Conservation (phyloP, 2,113 vertebrate genomes). For the Lepisosteus oculatus region DNA sequence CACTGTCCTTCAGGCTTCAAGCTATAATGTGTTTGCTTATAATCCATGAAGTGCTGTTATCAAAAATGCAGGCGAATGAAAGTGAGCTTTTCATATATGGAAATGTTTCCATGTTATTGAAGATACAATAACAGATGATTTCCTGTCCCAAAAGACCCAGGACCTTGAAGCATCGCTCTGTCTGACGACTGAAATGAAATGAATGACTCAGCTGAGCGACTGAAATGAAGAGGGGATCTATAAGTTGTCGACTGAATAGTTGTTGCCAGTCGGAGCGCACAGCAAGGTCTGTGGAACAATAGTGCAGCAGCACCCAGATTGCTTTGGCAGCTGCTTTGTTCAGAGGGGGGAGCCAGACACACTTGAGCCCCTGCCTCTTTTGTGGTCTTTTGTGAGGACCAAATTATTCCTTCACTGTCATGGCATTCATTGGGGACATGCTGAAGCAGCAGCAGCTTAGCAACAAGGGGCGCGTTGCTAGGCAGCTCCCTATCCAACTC, state of each 20-base stretch:
- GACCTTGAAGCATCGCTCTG: constrained; percentile 51
- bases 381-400: constrained; percentile 81
- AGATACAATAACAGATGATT: background rate
- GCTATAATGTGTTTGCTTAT: too few species aligned
- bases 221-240: constrained; percentile 55
- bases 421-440: constrained; percentile 84
- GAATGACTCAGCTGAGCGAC: constrained; percentile 66
- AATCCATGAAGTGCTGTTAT: too few species aligned
- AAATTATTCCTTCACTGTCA: constrained; percentile 85
- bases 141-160: constrained; percentile 38
- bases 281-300: constrained; percentile 72
- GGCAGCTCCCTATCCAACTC: constrained; percentile 76
- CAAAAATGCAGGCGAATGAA: too few species aligned
- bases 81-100: too few species aligned
- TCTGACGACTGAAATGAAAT: too few species aligned
- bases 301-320: constrained; percentile 72
- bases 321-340: constrained; percentile 78
- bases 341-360: constrained; percentile 78
- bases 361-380: constrained; percentile 76
- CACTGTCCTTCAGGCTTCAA: too few species aligned
- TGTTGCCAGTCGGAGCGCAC: constrained; percentile 70
- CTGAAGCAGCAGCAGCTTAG: constrained; percentile 88
- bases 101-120: too few species aligned
- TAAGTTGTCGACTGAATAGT: constrained; percentile 54
- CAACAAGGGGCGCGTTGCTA: constrained; percentile 84